Evolutionary conservation across 2,113 vertebrate genomes (phyloP).

Genomic region (Tachysurus fulvidraco): DNA sequence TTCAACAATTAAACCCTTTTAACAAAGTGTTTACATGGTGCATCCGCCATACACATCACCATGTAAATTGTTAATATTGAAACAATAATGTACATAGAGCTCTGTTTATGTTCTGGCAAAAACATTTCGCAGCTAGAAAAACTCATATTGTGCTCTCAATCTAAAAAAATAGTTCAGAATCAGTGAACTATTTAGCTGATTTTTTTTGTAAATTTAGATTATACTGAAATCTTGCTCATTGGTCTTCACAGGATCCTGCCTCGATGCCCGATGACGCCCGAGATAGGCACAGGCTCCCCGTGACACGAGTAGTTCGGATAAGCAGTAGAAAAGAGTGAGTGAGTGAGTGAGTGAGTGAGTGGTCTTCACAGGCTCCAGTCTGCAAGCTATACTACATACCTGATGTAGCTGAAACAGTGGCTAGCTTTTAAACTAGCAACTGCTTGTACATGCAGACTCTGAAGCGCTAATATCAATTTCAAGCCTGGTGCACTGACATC

Average conservation of each 20-base stretch:
- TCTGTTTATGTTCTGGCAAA: neutral
- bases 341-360: too few species aligned
- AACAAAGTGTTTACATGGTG: neutral
- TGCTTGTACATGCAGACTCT: neutral
- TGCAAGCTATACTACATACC: neutral
- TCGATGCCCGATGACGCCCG: too few species aligned
- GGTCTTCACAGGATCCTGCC: neutral
- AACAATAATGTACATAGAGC: neutral
- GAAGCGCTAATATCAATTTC: conserved; percentile 22
- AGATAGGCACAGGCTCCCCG: too few species aligned
- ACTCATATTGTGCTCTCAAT: neutral
- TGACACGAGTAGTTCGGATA: too few species aligned
- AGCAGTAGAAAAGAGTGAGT: too few species aligned
- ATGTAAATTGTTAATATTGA: neutral
- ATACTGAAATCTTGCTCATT: neutral
- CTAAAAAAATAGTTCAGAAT: neutral
- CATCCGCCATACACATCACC: neutral
- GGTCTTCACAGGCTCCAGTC: neutral
- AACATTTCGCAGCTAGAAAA: neutral
- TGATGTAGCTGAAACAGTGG: neutral
- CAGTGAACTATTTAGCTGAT: neutral
- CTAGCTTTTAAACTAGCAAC: neutral
- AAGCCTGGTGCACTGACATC: conserved; percentile 19
- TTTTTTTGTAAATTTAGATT: neutral
- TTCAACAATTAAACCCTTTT: neutral